Percentiles rank a stretch among this genome's conserved stretches.
phyloP scores from a whole-genome alignment of 2,888 invertebrate genomes.

The Cryptus armator region DNA sequence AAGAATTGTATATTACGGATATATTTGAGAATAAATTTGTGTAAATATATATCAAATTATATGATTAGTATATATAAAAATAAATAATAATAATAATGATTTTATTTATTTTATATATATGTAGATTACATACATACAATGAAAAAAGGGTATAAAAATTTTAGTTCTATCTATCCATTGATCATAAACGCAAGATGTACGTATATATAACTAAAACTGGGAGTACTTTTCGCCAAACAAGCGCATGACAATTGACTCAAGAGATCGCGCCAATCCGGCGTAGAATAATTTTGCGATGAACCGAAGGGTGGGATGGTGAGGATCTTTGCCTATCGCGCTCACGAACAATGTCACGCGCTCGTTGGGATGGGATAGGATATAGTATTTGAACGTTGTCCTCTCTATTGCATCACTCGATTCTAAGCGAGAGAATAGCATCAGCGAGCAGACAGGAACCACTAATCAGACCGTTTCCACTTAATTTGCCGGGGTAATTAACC shows the following conservation, averaged over 20 bases:
- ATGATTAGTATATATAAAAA: no score
- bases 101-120: no score
- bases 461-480: conserved; percentile 84
- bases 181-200: no score
- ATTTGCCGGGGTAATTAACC: conserved; percentile 84
- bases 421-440: conserved; percentile 74
- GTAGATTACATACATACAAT: no score
- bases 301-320: neutral
- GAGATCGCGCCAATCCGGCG: neutral
- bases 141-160: no score
- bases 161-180: no score
- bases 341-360: conserved; percentile 1
- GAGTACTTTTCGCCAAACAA: neutral
- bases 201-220: neutral
- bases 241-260: neutral
- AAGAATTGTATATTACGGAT: no score
- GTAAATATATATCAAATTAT: no score
- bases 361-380: neutral
- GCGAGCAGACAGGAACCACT: conserved; percentile 78
- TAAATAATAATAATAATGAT: no score
- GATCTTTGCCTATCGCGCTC: neutral
- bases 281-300: neutral
- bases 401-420: conserved; percentile 38
- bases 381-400: conserved; percentile 27
- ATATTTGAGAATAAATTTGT: no score